These are phyloP conservation scores for Acomys russatus DNA, from an alignment of 2,797 vertebrate genomes.

Conservation along the genomic window DNA sequence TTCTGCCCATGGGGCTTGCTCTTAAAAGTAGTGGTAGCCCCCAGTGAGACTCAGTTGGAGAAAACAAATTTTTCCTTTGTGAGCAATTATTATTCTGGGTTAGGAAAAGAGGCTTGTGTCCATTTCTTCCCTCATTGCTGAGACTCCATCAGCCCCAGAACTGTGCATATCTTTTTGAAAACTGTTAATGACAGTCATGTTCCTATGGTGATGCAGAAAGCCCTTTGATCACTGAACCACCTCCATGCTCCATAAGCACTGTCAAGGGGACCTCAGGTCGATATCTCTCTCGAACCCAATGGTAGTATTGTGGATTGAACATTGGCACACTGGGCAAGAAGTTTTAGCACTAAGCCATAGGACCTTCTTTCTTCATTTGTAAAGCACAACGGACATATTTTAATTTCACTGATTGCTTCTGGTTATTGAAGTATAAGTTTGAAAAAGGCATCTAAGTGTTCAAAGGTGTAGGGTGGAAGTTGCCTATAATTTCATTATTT, in stretches of 20 bases:
- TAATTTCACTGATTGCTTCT: neutral
- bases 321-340: neutral
- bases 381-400: neutral
- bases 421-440: constrained; percentile 18
- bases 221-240: neutral
- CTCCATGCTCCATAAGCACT: neutral
- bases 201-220: no score
- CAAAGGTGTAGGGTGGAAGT: neutral
- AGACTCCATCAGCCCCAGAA: neutral
- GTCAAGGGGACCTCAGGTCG: neutral
- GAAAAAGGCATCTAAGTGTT: neutral
- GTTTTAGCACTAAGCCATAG: neutral
- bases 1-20: neutral
- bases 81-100: neutral
- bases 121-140: neutral
- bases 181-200: neutral
- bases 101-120: neutral
- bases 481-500: neutral
- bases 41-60: neutral
- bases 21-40: neutral
- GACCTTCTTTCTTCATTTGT: constrained; percentile 5
- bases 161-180: neutral
- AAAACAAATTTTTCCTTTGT: neutral
- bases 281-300: no score
- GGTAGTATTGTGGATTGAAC: neutral